phyloP scores from a whole-genome alignment of 2,797 vertebrate species.

The Anabas testudineus region DNA sequence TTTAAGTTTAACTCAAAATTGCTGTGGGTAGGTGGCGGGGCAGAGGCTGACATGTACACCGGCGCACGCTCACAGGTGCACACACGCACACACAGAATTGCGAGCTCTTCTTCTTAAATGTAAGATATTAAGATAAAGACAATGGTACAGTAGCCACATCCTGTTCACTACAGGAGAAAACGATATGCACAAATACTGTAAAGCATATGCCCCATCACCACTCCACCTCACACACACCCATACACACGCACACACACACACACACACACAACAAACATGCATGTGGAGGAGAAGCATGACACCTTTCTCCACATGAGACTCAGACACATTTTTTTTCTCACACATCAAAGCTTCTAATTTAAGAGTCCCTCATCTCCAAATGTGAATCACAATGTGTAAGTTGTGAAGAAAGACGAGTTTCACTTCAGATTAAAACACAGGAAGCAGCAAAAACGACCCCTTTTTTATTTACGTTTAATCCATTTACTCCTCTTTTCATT shows the following conservation, averaged over 20 bases:
- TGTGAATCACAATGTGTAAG: slow-evolving; percentile 69
- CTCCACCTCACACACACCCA: slow-evolving; percentile 25
- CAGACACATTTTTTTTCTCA: slow-evolving; percentile 73
- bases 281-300: slow-evolving; percentile 64
- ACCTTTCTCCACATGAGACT: slow-evolving; percentile 74
- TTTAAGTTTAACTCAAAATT: slow-evolving; percentile 87
- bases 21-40: slow-evolving; percentile 79
- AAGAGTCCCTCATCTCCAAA: slow-evolving; percentile 75
- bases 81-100: slow-evolving; percentile 20
- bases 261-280: slow-evolving; percentile 51
- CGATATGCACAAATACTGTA: slow-evolving; percentile 53
- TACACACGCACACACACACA: slow-evolving; percentile 29
- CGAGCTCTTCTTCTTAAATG: slow-evolving; percentile 44
- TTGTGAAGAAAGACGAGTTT: slow-evolving; percentile 65
- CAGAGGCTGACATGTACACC: slow-evolving; percentile 39
- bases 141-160: slow-evolving; percentile 83
- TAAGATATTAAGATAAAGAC: slow-evolving; percentile 80
- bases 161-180: slow-evolving; percentile 73
- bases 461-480: slow-evolving; percentile 34
- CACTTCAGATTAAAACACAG: slow-evolving; percentile 58
- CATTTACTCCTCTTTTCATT: slow-evolving; percentile 28
- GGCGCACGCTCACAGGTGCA: slow-evolving; percentile 23
- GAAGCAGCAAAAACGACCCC: slow-evolving; percentile 50
- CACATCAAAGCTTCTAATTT: slow-evolving; percentile 80
- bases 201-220: slow-evolving; percentile 16